These are phyloP conservation scores for Cassiopea andromeda DNA, from an alignment of 30 jellyfish, hydroid and myxozoan species.

Conservation along the genomic window DNA sequence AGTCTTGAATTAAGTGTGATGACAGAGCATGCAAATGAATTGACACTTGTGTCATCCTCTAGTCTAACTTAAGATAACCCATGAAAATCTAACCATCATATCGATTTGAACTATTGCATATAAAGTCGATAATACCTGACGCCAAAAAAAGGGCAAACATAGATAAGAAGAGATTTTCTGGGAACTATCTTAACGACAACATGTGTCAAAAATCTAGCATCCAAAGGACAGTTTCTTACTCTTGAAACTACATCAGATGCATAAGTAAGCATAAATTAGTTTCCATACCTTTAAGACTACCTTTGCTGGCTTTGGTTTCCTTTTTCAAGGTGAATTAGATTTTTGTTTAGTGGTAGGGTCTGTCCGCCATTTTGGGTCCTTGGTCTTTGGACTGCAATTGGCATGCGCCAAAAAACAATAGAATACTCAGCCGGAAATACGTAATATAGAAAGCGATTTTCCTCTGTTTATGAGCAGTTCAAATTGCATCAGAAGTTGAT, in stretches of 20 bases:
- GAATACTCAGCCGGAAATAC: slow-evolving; percentile 47
- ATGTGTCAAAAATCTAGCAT: too few relatives aligned
- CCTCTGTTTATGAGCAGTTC: slow-evolving; percentile 21
- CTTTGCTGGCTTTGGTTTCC: neutral
- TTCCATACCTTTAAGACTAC: slow-evolving; percentile 12
- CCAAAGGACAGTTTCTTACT: too few relatives aligned
- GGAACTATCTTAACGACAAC: too few relatives aligned
- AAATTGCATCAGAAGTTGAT: neutral
- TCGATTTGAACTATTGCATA: too few relatives aligned
- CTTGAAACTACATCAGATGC: neutral
- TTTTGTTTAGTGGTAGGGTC: slow-evolving; percentile 7
- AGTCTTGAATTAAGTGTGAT: too few relatives aligned
- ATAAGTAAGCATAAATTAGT: neutral
- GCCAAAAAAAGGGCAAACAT: too few relatives aligned
- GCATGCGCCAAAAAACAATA: slow-evolving; percentile 51
- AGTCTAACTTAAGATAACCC: too few relatives aligned
- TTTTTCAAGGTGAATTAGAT: neutral
- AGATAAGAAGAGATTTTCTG: too few relatives aligned
- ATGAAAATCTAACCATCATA: too few relatives aligned
- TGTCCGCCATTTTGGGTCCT: slow-evolving; percentile 75
- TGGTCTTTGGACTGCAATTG: slow-evolving; percentile 35
- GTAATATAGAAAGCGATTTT: neutral
- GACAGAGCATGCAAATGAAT: too few relatives aligned
- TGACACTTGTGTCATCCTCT: too few relatives aligned
- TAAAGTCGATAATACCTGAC: too few relatives aligned